These are phyloP conservation scores for Ormia ochracea DNA, from an alignment of 2,888 invertebrate species.

Conservation along the genomic window DNA sequence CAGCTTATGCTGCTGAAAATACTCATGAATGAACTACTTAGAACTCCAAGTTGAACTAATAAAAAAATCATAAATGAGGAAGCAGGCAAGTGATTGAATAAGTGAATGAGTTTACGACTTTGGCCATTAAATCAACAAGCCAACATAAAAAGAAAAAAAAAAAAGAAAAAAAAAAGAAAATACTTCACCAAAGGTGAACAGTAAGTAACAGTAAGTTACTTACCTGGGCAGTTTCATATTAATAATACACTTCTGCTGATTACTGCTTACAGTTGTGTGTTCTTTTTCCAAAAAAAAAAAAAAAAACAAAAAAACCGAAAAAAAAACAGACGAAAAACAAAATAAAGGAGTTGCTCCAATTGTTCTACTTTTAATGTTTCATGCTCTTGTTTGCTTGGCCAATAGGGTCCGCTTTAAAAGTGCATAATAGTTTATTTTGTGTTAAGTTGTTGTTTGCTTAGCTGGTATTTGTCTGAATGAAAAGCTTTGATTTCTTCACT, in stretches of 20 bases:
- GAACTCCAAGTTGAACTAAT: not conserved
- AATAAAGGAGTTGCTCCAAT: constrained; percentile 11
- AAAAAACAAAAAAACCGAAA: no score
- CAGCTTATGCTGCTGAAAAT: constrained; percentile 2
- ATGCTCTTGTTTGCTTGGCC: constrained; percentile 2
- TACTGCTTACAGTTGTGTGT: constrained; percentile 33
- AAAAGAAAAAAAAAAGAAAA: no score
- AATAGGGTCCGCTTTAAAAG: not conserved
- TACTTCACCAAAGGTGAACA: constrained; percentile 20
- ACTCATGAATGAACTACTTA: constrained; percentile 27
- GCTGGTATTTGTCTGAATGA: not conserved
- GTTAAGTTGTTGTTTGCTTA: not conserved
- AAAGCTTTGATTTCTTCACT: constrained; percentile 12
- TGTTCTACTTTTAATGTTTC: not conserved
- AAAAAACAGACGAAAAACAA: no score
- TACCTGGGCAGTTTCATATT: constrained; percentile 31
- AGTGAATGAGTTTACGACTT: constrained; percentile 48
- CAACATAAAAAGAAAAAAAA: no score
- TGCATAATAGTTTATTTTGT: not conserved
- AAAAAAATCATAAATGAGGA: not conserved
- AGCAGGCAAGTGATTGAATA: not conserved
- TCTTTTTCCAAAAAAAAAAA: no score
- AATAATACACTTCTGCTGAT: constrained; percentile 41
- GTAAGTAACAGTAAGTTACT: not conserved
- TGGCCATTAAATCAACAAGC: constrained; percentile 49